These are phyloP conservation scores for Musca domestica DNA, from an alignment of 1,140 invertebrate genomes.

Conservation along the genomic window DNA sequence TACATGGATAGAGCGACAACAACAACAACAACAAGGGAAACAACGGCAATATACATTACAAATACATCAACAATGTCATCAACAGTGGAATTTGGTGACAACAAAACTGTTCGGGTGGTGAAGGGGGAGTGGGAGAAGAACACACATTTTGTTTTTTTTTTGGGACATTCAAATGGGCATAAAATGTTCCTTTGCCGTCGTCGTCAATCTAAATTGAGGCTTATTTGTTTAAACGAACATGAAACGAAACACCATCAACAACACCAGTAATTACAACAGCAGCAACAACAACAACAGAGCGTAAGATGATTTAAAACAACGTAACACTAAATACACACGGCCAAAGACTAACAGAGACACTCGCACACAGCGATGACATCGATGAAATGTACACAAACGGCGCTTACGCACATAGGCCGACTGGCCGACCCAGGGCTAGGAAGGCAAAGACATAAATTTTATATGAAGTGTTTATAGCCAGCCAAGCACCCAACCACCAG, in stretches of 20 bases:
- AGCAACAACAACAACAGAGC: background rate
- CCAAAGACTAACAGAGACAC: constrained; percentile 5
- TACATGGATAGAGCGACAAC: background rate
- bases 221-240: constrained; percentile 15
- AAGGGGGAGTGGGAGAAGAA: background rate
- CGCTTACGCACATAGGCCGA: background rate
- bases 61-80: background rate
- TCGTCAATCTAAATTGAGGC: constrained; percentile 15
- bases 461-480: too few species aligned
- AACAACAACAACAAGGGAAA: background rate
- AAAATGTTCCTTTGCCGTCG: background rate
- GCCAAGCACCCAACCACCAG: too few species aligned
- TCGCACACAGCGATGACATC: background rate
- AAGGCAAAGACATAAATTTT: background rate
- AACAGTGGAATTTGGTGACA: background rate
- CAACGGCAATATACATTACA: background rate
- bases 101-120: background rate
- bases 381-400: background rate
- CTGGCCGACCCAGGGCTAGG: too few species aligned
- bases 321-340: background rate
- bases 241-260: background rate
- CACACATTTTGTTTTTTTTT: background rate
- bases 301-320: too few species aligned
- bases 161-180: constrained; percentile 12
- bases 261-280: background rate